Percentiles rank a stretch among this genome's conserved stretches.
Evolutionary conservation across 2,113 vertebrate genomes (phyloP).

Genomic region (Gambusia affinis): DNA sequence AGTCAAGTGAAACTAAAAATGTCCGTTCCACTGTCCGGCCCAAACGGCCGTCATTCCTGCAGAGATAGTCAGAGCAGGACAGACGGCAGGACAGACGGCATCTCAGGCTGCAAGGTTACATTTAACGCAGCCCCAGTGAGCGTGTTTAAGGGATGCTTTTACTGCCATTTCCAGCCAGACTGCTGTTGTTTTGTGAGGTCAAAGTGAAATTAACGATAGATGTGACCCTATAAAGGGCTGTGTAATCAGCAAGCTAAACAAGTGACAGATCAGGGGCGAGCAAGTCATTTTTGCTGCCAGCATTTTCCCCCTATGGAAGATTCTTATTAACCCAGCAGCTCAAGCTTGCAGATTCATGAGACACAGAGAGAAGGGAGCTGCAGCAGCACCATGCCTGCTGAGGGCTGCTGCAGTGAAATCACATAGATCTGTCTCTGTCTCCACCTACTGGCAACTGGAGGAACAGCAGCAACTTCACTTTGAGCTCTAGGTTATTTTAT

Average conservation of each 20-base stretch:
- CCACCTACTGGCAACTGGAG: conserved; percentile 70
- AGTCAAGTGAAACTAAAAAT: conserved; percentile 38
- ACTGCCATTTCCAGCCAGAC: conserved; percentile 62
- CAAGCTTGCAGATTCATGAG: conserved; percentile 70
- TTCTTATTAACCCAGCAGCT: conserved; percentile 68
- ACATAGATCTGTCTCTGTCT: conserved; percentile 76
- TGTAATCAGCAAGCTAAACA: conserved; percentile 65
- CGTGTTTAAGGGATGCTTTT: conserved; percentile 59
- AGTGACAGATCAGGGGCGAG: conserved; percentile 53
- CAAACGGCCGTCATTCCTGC: conserved; percentile 62
- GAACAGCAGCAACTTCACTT: conserved; percentile 36
- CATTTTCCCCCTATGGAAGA: conserved; percentile 38
- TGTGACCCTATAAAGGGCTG: conserved; percentile 69
- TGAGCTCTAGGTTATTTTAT: not conserved
- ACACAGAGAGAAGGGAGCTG: conserved; percentile 44
- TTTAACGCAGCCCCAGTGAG: conserved; percentile 64
- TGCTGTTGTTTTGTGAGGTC: conserved; percentile 75
- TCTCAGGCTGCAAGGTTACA: conserved; percentile 65
- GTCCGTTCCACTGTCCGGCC: conserved; percentile 31
- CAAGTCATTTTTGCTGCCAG: conserved; percentile 49
- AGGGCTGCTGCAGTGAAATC: conserved; percentile 51
- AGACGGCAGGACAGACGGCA: conserved; percentile 38
- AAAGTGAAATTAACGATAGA: conserved; percentile 71
- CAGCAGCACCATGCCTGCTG: conserved; percentile 44
- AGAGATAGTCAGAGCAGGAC: conserved; percentile 40